Conservation (phyloP, 2,797 vertebrate genomes). For the Trichosurus vulpecula region DNA sequence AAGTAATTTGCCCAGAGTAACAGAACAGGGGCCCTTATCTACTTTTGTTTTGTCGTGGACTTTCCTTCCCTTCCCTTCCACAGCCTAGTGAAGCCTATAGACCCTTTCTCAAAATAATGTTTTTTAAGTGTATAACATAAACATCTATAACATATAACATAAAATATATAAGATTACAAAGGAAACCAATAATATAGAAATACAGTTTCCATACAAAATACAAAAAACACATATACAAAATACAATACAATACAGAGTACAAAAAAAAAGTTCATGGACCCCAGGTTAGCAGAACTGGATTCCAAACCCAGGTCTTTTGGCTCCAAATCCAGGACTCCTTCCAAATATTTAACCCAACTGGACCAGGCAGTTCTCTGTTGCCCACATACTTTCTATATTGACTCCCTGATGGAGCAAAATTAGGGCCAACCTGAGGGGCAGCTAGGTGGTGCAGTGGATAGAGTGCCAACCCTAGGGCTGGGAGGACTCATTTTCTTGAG, state of each 20-base stretch:
- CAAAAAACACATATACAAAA: too few relatives aligned
- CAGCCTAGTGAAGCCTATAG: background rate
- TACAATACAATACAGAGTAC: too few relatives aligned
- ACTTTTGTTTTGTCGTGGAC: background rate
- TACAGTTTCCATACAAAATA: too few relatives aligned
- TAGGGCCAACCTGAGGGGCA: background rate
- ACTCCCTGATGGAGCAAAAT: background rate
- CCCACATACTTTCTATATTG: background rate
- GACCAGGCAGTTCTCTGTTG: background rate
- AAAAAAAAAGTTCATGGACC: background rate
- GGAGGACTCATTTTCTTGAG: background rate
- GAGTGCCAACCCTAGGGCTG: background rate
- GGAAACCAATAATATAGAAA: too few relatives aligned
- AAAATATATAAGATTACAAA: background rate
- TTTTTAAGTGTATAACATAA: too few relatives aligned
- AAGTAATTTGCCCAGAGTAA: background rate
- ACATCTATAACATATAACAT: too few relatives aligned
- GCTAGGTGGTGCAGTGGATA: background rate
- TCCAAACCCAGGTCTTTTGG: background rate
- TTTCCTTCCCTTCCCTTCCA: background rate
- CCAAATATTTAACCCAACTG: background rate
- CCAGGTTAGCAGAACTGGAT: background rate
- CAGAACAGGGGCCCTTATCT: background rate
- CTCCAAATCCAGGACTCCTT: background rate
- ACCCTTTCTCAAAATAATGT: background rate